Percentiles rank a stretch among this genome's conserved stretches.
Conservation (phyloP, 23 tunicate species). For the Trididemnum miniatum region DNA sequence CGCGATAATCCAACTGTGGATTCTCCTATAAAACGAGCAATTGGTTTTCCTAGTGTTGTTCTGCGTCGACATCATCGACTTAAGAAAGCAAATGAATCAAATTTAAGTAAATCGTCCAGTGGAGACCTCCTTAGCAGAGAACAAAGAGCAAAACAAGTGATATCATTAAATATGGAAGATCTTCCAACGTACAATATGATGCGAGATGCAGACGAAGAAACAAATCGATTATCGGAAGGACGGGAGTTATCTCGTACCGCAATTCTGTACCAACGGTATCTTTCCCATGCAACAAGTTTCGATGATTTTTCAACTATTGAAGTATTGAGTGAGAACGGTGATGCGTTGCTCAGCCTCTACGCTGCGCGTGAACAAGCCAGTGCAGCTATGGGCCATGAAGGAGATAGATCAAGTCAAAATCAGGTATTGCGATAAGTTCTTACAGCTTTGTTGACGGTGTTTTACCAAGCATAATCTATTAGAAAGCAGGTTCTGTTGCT, state of each 20-base stretch:
- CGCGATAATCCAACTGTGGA: conserved; percentile 27
- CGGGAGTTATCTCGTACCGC: conserved; percentile 47
- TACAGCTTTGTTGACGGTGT: no score
- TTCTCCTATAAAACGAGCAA: conserved; percentile 84
- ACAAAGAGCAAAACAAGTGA: conserved; percentile 50
- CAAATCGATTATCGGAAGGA: not conserved
- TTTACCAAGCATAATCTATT: no score
- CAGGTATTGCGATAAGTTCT: no score
- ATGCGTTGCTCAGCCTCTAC: conserved; percentile 43
- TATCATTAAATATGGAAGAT: conserved; percentile 87
- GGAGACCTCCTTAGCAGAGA: conserved; percentile 32
- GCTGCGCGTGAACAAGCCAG: conserved; percentile 16
- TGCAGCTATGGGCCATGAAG: not conserved
- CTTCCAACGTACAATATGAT: conserved; percentile 63
- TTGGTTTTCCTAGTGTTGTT: conserved; percentile 86
- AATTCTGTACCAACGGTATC: conserved; percentile 39
- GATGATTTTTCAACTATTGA: conserved; percentile 34
- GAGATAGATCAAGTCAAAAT: conserved; percentile 22
- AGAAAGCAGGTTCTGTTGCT: no score
- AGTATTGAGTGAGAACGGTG: conserved; percentile 47
- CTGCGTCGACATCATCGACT: conserved; percentile 52
- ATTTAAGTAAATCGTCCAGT: conserved; percentile 37
- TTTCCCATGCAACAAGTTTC: conserved; percentile 40
- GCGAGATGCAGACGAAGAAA: conserved; percentile 6
- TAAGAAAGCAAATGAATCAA: conserved; percentile 19